Conservation (phyloP, 2,888 invertebrate genomes). For the Herminia tarsipennalis region DNA sequence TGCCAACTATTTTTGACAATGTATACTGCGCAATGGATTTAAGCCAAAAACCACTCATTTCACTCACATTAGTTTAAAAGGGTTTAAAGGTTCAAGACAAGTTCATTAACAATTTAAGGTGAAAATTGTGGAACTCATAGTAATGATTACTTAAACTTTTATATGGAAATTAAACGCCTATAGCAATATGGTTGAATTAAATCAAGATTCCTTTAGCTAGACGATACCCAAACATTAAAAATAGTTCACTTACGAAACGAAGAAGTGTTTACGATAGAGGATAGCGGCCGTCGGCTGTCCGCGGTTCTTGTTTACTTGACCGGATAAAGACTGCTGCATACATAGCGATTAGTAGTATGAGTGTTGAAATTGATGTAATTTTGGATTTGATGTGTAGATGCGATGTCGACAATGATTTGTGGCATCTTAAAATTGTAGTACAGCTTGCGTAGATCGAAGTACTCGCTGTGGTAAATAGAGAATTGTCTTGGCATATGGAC, state of each 20-base stretch:
- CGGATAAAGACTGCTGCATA: slow-evolving; percentile 24
- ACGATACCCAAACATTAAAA: slow-evolving; percentile 41
- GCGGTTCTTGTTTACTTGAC: slow-evolving; percentile 47
- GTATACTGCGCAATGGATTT: too few species aligned
- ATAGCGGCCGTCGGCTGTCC: slow-evolving; percentile 45
- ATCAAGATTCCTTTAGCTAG: slow-evolving; percentile 5
- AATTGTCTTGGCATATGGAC: too few species aligned
- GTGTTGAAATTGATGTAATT: slow-evolving; percentile 17
- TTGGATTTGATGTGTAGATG: slow-evolving; percentile 9
- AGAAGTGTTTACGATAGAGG: slow-evolving; percentile 49
- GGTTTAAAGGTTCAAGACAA: too few species aligned
- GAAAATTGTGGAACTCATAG: too few species aligned
- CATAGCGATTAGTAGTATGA: slow-evolving; percentile 9
- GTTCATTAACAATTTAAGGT: too few species aligned
- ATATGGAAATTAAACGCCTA: too few species aligned
- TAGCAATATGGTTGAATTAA: background rate
- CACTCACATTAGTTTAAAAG: background rate
- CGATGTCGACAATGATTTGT: slow-evolving; percentile 14
- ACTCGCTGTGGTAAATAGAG: too few species aligned
- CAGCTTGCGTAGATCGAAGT: background rate
- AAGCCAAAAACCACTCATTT: background rate
- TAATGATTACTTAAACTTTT: too few species aligned
- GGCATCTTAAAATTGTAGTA: background rate
- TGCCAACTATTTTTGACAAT: too few species aligned
- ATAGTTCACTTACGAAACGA: slow-evolving; percentile 52